Evolutionary conservation across 2,888 invertebrate genomes (phyloP).

Genomic region (Charanyca ferruginea): DNA sequence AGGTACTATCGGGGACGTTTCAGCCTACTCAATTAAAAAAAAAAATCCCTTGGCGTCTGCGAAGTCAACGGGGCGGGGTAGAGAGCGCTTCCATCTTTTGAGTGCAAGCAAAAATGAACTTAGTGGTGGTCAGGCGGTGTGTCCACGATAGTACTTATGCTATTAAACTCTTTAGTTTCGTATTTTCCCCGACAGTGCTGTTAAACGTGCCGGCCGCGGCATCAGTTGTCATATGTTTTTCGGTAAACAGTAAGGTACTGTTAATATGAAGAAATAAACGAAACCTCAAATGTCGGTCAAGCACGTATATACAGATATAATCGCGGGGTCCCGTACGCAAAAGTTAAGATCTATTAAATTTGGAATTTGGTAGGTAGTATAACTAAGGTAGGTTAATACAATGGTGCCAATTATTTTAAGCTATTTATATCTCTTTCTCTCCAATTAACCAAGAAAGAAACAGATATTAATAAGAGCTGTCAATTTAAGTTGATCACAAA

Average conservation of each 20-base stretch:
- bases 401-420: too few species aligned
- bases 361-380: background rate
- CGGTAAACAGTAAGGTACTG: conserved; percentile 23
- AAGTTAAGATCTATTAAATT: background rate
- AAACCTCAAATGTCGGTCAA: conserved; percentile 16
- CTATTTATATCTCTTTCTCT: too few species aligned
- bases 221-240: conserved; percentile 19
- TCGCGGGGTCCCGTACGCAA: conserved; percentile 22
- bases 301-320: background rate
- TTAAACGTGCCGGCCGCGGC: conserved; percentile 6
- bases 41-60: too few species aligned
- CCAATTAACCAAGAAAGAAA: too few species aligned
- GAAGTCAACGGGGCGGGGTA: too few species aligned
- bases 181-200: conserved; percentile 8
- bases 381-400: background rate
- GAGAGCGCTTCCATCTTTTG: too few species aligned
- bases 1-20: too few species aligned
- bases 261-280: conserved; percentile 33
- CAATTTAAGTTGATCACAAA: too few species aligned
- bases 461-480: too few species aligned
- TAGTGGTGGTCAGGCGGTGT: too few species aligned
- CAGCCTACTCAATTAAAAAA: too few species aligned
- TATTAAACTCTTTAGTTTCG: conserved; percentile 25
- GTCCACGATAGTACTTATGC: background rate
- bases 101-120: too few species aligned